These are phyloP conservation scores for Matsumyia berberina DNA, from an alignment of 2,888 invertebrate genomes.

Conservation along the genomic window DNA sequence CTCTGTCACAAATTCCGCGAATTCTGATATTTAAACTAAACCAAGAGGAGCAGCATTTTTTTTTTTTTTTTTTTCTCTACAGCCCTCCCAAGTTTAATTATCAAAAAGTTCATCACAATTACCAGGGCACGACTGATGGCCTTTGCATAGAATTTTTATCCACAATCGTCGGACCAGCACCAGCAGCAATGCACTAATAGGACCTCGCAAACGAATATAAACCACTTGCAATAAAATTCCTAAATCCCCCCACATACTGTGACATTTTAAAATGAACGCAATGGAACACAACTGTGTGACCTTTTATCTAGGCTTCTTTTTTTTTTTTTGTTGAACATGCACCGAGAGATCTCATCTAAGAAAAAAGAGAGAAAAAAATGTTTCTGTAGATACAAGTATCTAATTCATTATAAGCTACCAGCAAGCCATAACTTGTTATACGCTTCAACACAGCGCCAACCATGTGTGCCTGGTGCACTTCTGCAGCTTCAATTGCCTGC, in stretches of 20 bases:
- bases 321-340: too few species aligned
- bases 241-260: conserved; percentile 23
- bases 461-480: conserved; percentile 65
- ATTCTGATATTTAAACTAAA: neutral
- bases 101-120: conserved; percentile 68
- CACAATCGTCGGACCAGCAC: neutral
- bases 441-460: conserved; percentile 60
- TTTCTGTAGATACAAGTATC: conserved; percentile 29
- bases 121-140: conserved; percentile 42
- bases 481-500: conserved; percentile 64
- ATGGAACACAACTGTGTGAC: conserved; percentile 61
- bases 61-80: neutral
- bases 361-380: conserved; percentile 10
- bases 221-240: conserved; percentile 55
- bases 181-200: neutral
- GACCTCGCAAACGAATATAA: conserved; percentile 32
- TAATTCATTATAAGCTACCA: conserved; percentile 69
- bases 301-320: conserved; percentile 68
- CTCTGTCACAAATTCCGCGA: too few species aligned
- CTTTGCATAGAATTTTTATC: conserved; percentile 28
- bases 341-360: conserved; percentile 52
- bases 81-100: conserved; percentile 5
- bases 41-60: neutral
- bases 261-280: conserved; percentile 67
- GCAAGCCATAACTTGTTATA: conserved; percentile 61